Evolutionary conservation across 2,888 invertebrate genomes (phyloP).

Genomic region (Corythucha ciliata): DNA sequence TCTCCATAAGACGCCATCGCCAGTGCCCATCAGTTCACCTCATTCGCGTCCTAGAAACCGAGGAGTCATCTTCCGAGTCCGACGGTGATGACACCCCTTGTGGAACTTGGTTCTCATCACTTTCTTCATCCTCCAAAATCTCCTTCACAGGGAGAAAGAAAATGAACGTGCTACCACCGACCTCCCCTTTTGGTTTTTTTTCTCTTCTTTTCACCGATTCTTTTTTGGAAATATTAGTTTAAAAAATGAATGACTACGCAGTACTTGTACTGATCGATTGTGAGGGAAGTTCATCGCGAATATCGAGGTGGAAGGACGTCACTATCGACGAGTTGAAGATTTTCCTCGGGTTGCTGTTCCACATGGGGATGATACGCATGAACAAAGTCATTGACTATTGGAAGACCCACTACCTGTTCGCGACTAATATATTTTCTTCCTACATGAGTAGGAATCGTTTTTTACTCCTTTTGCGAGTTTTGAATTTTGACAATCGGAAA

Average conservation of each 20-base stretch:
- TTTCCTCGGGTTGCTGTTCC: conserved; percentile 3
- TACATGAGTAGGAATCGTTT: conserved; percentile 14
- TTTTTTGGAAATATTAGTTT: neutral
- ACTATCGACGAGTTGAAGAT: neutral
- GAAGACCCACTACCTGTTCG: conserved; percentile 3
- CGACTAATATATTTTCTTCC: neutral
- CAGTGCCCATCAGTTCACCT: too few species aligned
- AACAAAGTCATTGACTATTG: conserved; percentile 1
- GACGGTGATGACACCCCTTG: too few species aligned
- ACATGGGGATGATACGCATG: neutral
- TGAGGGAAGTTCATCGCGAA: neutral
- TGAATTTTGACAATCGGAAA: neutral
- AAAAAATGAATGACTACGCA: neutral
- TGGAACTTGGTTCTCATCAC: too few species aligned
- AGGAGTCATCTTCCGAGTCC: too few species aligned
- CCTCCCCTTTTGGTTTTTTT: too few species aligned
- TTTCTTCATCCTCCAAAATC: too few species aligned
- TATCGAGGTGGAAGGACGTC: conserved; percentile 1
- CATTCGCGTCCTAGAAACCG: too few species aligned
- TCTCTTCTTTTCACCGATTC: neutral
- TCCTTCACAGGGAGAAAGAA: too few species aligned
- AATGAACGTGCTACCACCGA: too few species aligned
- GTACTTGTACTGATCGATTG: neutral
- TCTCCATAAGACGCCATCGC: too few species aligned
- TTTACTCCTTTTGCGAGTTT: too few species aligned